phyloP scores from a whole-genome alignment of 2,888 invertebrate genomes.

The Mechanitis messenoides region DNA sequence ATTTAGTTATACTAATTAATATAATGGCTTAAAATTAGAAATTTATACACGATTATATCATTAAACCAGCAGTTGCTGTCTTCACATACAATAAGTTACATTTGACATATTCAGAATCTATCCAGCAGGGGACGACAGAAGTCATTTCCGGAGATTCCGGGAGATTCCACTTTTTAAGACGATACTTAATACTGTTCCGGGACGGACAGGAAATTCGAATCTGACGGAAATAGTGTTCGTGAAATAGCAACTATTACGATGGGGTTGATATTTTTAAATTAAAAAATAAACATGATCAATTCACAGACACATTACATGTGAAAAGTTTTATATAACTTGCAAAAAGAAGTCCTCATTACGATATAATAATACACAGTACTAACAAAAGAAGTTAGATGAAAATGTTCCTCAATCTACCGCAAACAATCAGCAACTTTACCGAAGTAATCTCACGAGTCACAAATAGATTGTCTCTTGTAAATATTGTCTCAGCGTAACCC shows the following conservation, averaged over 20 bases:
- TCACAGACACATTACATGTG: not conserved
- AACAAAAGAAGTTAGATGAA: not conserved
- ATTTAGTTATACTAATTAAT: too few species aligned
- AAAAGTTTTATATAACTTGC: too few species aligned
- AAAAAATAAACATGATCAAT: not conserved
- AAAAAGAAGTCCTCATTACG: too few species aligned
- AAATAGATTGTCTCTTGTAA: constrained; percentile 36
- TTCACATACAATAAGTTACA: constrained; percentile 1
- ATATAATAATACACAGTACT: too few species aligned
- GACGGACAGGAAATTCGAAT: constrained; percentile 59
- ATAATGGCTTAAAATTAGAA: too few species aligned
- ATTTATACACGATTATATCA: not conserved
- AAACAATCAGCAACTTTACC: constrained; percentile 23
- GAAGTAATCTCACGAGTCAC: constrained; percentile 30
- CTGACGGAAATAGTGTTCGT: constrained; percentile 69
- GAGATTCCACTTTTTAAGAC: constrained; percentile 70
- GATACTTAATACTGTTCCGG: constrained; percentile 53
- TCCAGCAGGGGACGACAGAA: constrained; percentile 50
- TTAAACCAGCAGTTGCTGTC: not conserved
- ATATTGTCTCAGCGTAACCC: constrained; percentile 35
- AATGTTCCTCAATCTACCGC: constrained; percentile 13
- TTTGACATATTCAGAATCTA: constrained; percentile 5
- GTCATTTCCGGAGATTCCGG: constrained; percentile 67
- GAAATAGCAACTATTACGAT: constrained; percentile 45
- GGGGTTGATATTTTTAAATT: constrained; percentile 32